Base-by-base conservation (phyloP, 2,113 vertebrate species). In the Oreochromis tanganicae region DNA sequence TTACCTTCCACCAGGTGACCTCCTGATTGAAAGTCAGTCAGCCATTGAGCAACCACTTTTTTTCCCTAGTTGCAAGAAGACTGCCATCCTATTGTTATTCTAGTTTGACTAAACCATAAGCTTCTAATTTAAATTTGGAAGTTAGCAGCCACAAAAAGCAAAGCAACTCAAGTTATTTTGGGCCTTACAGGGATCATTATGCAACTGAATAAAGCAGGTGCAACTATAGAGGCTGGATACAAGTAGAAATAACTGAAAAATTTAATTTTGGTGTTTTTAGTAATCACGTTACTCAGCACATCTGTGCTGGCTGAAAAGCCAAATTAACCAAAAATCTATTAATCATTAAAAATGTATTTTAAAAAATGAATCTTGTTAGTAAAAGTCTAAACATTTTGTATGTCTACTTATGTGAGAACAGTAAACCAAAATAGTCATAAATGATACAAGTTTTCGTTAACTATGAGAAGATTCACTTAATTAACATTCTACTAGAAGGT, bases 371-470 rank as follows among this genome's bases (percentile, higher is more conserved):
- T 43, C 38, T 71, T 43, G 38, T 43, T 43, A 0, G 38, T 46
- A 46, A 71, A 71, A 46, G 21, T 27, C 13, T 10, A 16, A 71
- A 71, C 8, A 71, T 16, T 46, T 43, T 71, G 19, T 21, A 21
- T 48, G 43, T 48, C 41, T 29, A 48, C 14, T 75, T 29, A 48
- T 29, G 14, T 1, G 0, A 17, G 0, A 48, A 29, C 7, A 75
- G 9, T 48, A 75, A 75, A 48, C 71, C 24, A 29, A 48, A 6
- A 75, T 2, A 48, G 24, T 75, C 46, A 75, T 75, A 75, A 75
- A 75, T 29, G 2, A 50, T 32, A 29, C 9, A 75, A 75, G 43
- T 48, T 75, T 48, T 50, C 27, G 32, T 32, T 50, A 75, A 75
- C 43, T 50, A 50, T 78, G 27, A 50, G 46, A 50, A 32, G 4